Percentiles rank a stretch among this genome's conserved stretches.
Conservation (phyloP, 1,140 invertebrate genomes). For the Parasteatoda tepidariorum region DNA sequence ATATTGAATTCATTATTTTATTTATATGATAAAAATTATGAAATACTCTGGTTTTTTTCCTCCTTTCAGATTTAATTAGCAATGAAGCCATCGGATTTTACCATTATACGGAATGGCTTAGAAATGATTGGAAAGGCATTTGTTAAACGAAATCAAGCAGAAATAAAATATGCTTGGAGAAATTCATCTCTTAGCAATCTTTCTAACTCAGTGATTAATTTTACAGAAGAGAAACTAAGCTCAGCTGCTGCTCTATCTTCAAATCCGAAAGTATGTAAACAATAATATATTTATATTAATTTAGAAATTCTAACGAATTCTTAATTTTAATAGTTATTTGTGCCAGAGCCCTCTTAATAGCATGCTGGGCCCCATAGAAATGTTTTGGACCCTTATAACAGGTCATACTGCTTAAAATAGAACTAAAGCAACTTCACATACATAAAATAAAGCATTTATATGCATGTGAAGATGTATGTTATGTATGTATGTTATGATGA, state of each 20-base stretch:
- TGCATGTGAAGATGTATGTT: too few species aligned
- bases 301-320: too few species aligned
- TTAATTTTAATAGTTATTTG: too few species aligned
- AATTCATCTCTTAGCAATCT: conserved; percentile 22
- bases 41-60: not conserved
- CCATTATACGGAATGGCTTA: conserved; percentile 28
- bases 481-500: too few species aligned
- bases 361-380: too few species aligned
- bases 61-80: not conserved
- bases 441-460: too few species aligned
- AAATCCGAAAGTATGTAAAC: conserved; percentile 24
- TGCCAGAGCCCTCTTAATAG: too few species aligned
- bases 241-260: not conserved
- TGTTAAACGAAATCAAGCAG: conserved; percentile 1
- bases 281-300: not conserved
- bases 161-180: conserved; percentile 18
- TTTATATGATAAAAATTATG: not conserved
- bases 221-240: conserved; percentile 23
- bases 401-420: too few species aligned
- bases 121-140: conserved; percentile 23
- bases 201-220: conserved; percentile 5
- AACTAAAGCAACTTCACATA: too few species aligned
- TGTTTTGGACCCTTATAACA: too few species aligned
- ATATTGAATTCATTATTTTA: not conserved
- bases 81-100: conserved; percentile 33